phyloP scores from a whole-genome alignment of 2,888 invertebrate species.

The Fissipunctia ypsillon region DNA sequence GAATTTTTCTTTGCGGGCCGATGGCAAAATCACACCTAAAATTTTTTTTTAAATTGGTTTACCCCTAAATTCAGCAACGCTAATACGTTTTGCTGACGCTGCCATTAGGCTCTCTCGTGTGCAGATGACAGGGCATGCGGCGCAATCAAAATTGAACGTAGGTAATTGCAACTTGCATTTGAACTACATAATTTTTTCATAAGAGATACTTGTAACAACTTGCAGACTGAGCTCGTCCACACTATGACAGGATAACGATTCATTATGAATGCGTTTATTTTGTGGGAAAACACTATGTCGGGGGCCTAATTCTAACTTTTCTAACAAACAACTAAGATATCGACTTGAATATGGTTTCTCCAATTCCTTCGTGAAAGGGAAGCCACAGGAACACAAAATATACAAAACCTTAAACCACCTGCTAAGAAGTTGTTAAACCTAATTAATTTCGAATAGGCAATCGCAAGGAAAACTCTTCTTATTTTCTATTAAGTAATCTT shows the following conservation, averaged over 20 bases:
- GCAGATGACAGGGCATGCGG: too few relatives aligned
- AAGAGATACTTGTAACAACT: neutral
- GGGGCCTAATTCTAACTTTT: neutral
- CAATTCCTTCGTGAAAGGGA: conserved; percentile 7
- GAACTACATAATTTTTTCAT: conserved; percentile 1
- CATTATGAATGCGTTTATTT: neutral
- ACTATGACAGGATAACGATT: neutral
- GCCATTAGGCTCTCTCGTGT: too few relatives aligned
- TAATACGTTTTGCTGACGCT: too few relatives aligned
- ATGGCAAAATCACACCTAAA: too few relatives aligned
- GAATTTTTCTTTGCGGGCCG: too few relatives aligned
- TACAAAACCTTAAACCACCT: conserved; percentile 23
- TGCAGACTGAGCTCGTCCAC: neutral
- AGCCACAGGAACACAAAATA: conserved; percentile 18
- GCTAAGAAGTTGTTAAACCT: conserved; percentile 37
- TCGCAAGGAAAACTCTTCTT: conserved; percentile 59
- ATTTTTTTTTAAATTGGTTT: too few relatives aligned
- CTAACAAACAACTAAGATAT: neutral
- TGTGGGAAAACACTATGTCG: neutral
- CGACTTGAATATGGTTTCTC: neutral
- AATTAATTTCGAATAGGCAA: conserved; percentile 61
- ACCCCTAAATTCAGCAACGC: too few relatives aligned
- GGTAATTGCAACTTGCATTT: conserved; percentile 14
- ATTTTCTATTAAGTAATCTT: conserved; percentile 66
- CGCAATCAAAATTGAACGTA: neutral